A percentile compares a stretch with the other conserved stretches of the same genome.
These are phyloP conservation scores for Siphlonurus alternatus DNA, from an alignment of 2,888 invertebrate species.

Conservation along the genomic window DNA sequence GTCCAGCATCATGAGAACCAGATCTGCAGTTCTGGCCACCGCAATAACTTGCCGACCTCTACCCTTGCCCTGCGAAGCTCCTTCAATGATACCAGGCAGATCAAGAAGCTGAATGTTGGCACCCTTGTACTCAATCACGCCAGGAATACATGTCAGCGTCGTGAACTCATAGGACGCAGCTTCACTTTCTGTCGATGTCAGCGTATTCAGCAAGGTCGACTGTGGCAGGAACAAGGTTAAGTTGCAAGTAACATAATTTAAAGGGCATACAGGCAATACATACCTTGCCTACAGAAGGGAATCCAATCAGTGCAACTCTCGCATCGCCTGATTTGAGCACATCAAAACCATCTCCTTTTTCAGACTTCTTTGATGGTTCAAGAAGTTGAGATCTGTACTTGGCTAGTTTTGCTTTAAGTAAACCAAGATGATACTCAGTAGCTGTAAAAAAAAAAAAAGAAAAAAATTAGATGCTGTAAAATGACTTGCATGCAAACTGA, in stretches of 20 bases:
- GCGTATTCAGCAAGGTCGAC: conserved; percentile 87
- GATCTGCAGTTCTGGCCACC: conserved; percentile 93
- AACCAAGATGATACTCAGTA: conserved; percentile 96
- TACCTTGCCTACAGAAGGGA: conserved; percentile 95
- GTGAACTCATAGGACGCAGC: conserved; percentile 98
- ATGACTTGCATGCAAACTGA: background rate
- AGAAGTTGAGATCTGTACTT: conserved; percentile 87
- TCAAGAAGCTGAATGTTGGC: conserved; percentile 97
- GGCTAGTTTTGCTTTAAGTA: conserved; percentile 91
- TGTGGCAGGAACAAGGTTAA: conserved; percentile 21
- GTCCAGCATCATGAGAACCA: conserved; percentile 98
- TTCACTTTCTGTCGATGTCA: conserved; percentile 94
- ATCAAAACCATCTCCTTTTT: conserved; percentile 97
- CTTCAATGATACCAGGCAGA: conserved; percentile 98
- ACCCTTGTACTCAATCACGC: conserved; percentile 95
- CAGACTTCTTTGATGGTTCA: conserved; percentile 85
- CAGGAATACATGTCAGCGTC: conserved; percentile 96
- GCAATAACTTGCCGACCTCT: conserved; percentile 92
- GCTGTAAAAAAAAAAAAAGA: conserved; percentile 40
- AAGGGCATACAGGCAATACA: no score
- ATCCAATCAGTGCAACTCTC: conserved; percentile 91
- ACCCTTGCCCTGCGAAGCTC: conserved; percentile 90
- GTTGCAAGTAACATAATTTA: background rate
- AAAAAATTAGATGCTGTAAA: conserved; percentile 5
- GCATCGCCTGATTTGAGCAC: conserved; percentile 99